These are phyloP conservation scores for Yponomeuta sedellus DNA, from an alignment of 2,888 invertebrate genomes.

Conservation along the genomic window DNA sequence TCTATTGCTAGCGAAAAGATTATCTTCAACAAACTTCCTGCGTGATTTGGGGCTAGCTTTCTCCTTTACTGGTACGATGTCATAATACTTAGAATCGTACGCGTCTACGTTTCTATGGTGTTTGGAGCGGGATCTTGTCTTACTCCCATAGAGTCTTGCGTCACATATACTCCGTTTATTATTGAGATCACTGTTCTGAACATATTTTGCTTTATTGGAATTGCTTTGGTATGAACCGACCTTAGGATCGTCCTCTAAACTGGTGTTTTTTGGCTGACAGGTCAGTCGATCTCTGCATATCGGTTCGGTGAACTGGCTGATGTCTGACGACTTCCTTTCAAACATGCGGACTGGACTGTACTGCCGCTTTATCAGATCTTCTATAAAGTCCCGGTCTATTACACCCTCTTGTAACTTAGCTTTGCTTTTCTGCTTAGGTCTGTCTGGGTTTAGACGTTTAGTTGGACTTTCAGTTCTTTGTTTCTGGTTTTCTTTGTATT, in stretches of 20 bases:
- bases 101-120: constrained; percentile 30
- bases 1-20: constrained; percentile 33
- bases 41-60: constrained; percentile 57
- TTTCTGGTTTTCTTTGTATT: neutral
- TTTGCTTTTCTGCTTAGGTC: neutral
- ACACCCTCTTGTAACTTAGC: neutral
- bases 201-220: neutral
- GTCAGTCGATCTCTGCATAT: constrained; percentile 55
- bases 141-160: constrained; percentile 42
- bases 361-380: constrained; percentile 56
- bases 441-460: constrained; percentile 29
- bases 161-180: constrained; percentile 49
- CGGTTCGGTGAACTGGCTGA: constrained; percentile 60
- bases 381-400: constrained; percentile 54
- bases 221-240: neutral
- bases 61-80: constrained; percentile 62
- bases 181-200: neutral
- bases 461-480: constrained; percentile 20
- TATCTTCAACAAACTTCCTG: constrained; percentile 46
- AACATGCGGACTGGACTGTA: constrained; percentile 57
- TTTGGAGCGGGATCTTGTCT: constrained; percentile 33
- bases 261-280: neutral
- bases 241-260: neutral
- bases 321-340: constrained; percentile 43
- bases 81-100: constrained; percentile 53